These are phyloP conservation scores for Spodoptera littoralis DNA, from an alignment of 2,888 invertebrate species.

Conservation along the genomic window DNA sequence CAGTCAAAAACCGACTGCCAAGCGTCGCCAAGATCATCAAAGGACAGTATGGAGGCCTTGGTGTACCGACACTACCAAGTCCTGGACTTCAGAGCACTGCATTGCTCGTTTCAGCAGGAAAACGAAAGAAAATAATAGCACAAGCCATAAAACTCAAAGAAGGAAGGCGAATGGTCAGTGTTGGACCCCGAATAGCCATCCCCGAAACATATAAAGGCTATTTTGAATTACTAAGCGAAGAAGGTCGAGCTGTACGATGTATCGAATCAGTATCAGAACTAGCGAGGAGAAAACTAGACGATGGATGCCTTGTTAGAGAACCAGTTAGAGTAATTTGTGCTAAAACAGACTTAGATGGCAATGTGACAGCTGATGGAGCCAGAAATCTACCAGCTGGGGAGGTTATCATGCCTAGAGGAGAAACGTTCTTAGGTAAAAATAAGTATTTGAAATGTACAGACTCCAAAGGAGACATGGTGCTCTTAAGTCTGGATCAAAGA, in stretches of 20 bases:
- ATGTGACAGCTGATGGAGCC: constrained; percentile 91
- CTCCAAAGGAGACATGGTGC: constrained; percentile 94
- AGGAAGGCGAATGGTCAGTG: constrained; percentile 93
- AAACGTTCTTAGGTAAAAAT: constrained; percentile 91
- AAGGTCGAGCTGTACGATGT: constrained; percentile 96
- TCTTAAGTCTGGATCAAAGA: constrained; percentile 95
- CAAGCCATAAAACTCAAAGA: constrained; percentile 97
- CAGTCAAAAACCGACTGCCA: constrained; percentile 93
- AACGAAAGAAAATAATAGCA: constrained; percentile 95
- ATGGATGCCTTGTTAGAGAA: constrained; percentile 94
- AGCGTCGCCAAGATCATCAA: constrained; percentile 97
- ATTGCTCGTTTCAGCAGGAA: constrained; percentile 94
- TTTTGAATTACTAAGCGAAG: constrained; percentile 98
- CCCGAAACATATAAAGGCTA: constrained; percentile 97
- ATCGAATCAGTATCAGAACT: constrained; percentile 96
- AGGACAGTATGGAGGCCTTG: constrained; percentile 97
- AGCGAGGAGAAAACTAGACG: constrained; percentile 92
- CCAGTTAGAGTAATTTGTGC: constrained; percentile 92
- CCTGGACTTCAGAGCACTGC: constrained; percentile 96
- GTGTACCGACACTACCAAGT: constrained; percentile 95
- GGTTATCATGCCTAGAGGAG: constrained; percentile 93
- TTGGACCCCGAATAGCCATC: constrained; percentile 95
- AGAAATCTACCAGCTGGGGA: constrained; percentile 95
- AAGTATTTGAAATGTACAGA: constrained; percentile 96
- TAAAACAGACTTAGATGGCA: constrained; percentile 89